Evolutionary conservation across 1,140 invertebrate species (phyloP).

Genomic region (Octopus bimaculoides): DNA sequence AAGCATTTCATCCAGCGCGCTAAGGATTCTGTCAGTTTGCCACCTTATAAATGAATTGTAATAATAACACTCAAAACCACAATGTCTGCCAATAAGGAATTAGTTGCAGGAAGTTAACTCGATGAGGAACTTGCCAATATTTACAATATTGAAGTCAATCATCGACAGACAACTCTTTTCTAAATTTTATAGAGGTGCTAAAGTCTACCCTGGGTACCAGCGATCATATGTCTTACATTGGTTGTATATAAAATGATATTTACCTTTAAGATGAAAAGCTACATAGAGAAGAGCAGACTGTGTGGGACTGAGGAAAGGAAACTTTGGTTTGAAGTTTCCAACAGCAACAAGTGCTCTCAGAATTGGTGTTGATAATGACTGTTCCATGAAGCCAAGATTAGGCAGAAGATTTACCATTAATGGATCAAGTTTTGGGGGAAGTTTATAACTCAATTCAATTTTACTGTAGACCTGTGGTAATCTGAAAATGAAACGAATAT

Average conservation of each 20-base stretch:
- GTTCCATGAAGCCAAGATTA: constrained; percentile 58
- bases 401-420: constrained; percentile 48
- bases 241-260: constrained; percentile 1
- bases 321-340: constrained; percentile 58
- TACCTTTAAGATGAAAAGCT: constrained; percentile 57
- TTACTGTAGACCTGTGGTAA: constrained; percentile 53
- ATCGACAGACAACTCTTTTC: too few relatives aligned
- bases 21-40: too few relatives aligned
- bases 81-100: too few relatives aligned
- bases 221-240: too few relatives aligned
- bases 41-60: too few relatives aligned
- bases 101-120: too few relatives aligned
- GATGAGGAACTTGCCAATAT: too few relatives aligned
- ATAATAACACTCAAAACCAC: too few relatives aligned
- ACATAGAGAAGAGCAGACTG: constrained; percentile 56
- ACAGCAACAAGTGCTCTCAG: constrained; percentile 53
- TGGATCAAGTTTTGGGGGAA: constrained; percentile 51
- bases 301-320: constrained; percentile 54
- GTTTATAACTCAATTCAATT: constrained; percentile 54
- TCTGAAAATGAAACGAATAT: constrained; percentile 28
- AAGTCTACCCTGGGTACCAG: too few relatives aligned
- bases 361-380: constrained; percentile 50
- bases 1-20: too few relatives aligned
- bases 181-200: too few relatives aligned
- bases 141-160: too few relatives aligned